Percentiles rank a stretch among this genome's conserved stretches.
Evolutionary conservation across 1,140 invertebrate genomes (phyloP).

Genomic region (Cotesia glomerata): DNA sequence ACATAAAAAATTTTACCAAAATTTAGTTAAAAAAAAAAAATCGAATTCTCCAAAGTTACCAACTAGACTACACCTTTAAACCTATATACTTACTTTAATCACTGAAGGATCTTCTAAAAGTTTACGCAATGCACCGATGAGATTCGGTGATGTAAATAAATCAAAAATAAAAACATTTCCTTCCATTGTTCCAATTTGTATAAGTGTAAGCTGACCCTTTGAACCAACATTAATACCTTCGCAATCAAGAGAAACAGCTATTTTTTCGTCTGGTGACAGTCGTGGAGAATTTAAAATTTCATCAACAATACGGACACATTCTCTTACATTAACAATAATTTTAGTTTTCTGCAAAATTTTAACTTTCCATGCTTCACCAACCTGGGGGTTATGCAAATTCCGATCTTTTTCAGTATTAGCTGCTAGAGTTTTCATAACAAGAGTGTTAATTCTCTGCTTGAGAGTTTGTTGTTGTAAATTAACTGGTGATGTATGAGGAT

Average conservation of each 20-base stretch:
- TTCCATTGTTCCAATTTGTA: slow-evolving; percentile 82
- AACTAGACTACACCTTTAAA: slow-evolving; percentile 12
- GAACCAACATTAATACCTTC: slow-evolving; percentile 90
- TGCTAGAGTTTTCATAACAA: slow-evolving; percentile 86
- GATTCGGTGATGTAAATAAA: slow-evolving; percentile 81
- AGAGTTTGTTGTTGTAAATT: slow-evolving; percentile 71
- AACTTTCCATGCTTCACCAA: slow-evolving; percentile 79
- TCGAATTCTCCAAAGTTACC: no score
- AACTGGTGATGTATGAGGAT: slow-evolving; percentile 51
- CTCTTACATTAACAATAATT: slow-evolving; percentile 78
- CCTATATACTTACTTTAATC: slow-evolving; percentile 73
- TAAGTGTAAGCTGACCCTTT: slow-evolving; percentile 82
- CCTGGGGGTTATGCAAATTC: slow-evolving; percentile 62
- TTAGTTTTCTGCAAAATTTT: slow-evolving; percentile 81
- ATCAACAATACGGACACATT: slow-evolving; percentile 78
- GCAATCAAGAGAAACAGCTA: slow-evolving; percentile 83
- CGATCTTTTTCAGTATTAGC: slow-evolving; percentile 88
- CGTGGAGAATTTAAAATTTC: slow-evolving; percentile 73
- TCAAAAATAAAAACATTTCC: slow-evolving; percentile 89
- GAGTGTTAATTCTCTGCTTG: slow-evolving; percentile 85
- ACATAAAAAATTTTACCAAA: no score
- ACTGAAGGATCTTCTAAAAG: slow-evolving; percentile 82
- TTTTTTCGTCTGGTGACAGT: slow-evolving; percentile 58
- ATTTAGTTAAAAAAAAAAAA: no score
- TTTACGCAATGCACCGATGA: slow-evolving; percentile 81